Evolutionary conservation across 2,888 invertebrate genomes (phyloP), one percentile per base, ranked within the genome.

Genomic region (Lasioglossum vierecki): DNA sequence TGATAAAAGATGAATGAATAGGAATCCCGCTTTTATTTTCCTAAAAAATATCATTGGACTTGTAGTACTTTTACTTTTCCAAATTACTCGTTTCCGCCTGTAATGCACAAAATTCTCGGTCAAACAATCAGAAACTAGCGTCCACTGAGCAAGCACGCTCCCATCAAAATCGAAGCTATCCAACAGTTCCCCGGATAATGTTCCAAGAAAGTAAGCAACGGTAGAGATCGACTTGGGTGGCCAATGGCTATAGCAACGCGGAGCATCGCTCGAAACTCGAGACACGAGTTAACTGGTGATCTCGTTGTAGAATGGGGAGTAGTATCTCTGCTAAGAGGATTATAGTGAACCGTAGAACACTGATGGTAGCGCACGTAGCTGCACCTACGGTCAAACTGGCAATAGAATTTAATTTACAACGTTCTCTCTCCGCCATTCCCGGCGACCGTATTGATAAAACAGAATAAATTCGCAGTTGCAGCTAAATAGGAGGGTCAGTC

Each of bases 311-410:
- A 70, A 70, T 22, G n/a, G 70, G 5, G n/a, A 70, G 70, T 70
- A 70, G 70, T 70, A 70, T 39, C 70, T 41, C n/a, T 41, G 70
- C 39, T 70, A 70, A 70, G 70, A 70, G 70, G 70, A 70, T 70
- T 70, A 70, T 41, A 39, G 70, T 22, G 70, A 35, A 39, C 68
- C 39, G 70, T 70, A n/a, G 70, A 70, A 70, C 70, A 41, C 70
- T 41, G 39, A 70, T 41, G 39, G 70, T 57, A 9, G 49, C 41
- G n/a, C 30, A 26, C 35, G 66, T 66, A 35, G 35, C 22, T 35
- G 35, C 66, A 15, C 35, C 35, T 22, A 68, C 66, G 66, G 66
- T 68, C 35, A 39, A 35, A 35, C 66, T 18, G 39, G 66, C 35
- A 68, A 39, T 68, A 68, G 35, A 68, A 22, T 68, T 39, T 68